Conservation (phyloP, 2,113 vertebrate species). For the Azemiops feae region DNA sequence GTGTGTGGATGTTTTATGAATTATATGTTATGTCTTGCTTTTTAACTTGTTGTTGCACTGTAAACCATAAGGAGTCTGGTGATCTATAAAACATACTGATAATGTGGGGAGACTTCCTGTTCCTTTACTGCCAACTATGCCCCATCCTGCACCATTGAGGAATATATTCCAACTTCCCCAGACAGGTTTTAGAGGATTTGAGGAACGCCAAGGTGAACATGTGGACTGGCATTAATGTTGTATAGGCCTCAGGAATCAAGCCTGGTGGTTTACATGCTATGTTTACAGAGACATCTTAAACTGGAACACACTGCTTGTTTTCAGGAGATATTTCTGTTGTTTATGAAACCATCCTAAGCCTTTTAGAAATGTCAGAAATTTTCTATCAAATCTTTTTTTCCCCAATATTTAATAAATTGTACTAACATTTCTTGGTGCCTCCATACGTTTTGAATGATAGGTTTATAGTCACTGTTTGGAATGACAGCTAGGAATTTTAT, state of each 20-base stretch:
- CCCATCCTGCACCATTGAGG: neutral
- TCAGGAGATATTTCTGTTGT: neutral
- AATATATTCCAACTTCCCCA: neutral
- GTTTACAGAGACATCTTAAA: neutral
- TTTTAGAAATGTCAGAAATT: neutral
- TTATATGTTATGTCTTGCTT: neutral
- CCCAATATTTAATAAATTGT: neutral
- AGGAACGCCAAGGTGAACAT: neutral
- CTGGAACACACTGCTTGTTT: neutral
- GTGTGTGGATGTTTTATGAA: neutral
- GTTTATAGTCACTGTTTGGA: neutral
- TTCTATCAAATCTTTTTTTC: neutral
- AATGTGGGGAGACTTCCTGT: neutral
- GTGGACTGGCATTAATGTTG: neutral
- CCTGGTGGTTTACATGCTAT: neutral
- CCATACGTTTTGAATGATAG: neutral
- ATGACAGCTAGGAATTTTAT: neutral
- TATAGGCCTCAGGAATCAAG: neutral
- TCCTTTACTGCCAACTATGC: neutral
- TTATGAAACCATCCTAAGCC: neutral
- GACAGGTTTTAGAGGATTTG: neutral
- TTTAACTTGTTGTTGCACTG: neutral
- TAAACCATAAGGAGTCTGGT: neutral
- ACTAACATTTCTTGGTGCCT: neutral
- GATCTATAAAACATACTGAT: neutral